A percentile compares a stretch with the other conserved stretches of the same genome.
Evolutionary conservation across 2,888 invertebrate species (phyloP).

Genomic region (Lymantria dispar): DNA sequence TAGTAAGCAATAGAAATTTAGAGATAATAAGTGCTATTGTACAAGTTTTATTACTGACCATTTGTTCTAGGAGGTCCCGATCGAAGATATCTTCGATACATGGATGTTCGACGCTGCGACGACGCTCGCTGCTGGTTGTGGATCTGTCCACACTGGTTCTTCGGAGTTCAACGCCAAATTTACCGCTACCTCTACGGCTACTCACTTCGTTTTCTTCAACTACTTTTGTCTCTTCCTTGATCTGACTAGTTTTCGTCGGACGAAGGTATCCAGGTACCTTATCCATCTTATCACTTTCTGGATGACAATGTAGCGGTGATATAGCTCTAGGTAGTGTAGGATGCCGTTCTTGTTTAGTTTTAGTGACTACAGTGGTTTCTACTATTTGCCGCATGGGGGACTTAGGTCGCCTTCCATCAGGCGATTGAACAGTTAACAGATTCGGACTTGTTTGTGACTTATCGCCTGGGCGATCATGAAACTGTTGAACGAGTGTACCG

Average conservation of each 20-base stretch:
- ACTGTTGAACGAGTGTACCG: slow-evolving; percentile 32
- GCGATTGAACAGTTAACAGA: slow-evolving; percentile 43
- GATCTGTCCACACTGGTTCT: slow-evolving; percentile 80
- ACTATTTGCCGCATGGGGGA: slow-evolving; percentile 49
- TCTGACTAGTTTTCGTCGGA: slow-evolving; percentile 66
- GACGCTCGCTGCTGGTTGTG: slow-evolving; percentile 69
- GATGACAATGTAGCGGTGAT: slow-evolving; percentile 38
- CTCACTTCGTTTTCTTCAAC: slow-evolving; percentile 67
- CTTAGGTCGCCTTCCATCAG: slow-evolving; percentile 48
- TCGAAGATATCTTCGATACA: slow-evolving; percentile 89
- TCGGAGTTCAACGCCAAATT: slow-evolving; percentile 86
- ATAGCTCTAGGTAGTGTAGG: slow-evolving; percentile 46
- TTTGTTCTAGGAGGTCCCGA: slow-evolving; percentile 85
- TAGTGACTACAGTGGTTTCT: slow-evolving; percentile 43
- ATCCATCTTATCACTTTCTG: slow-evolving; percentile 47
- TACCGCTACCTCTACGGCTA: slow-evolving; percentile 80
- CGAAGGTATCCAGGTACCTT: slow-evolving; percentile 63
- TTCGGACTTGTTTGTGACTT: slow-evolving; percentile 48
- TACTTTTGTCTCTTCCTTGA: slow-evolving; percentile 58
- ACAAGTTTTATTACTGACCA: slow-evolving; percentile 78
- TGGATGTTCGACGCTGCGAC: slow-evolving; percentile 75
- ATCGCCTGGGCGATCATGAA: slow-evolving; percentile 31
- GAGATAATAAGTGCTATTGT: slow-evolving; percentile 35
- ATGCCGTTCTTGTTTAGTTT: slow-evolving; percentile 44
- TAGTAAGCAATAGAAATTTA: slow-evolving; percentile 23